Conservation (phyloP, 2,797 vertebrate species). For the Taeniopygia guttata region DNA sequence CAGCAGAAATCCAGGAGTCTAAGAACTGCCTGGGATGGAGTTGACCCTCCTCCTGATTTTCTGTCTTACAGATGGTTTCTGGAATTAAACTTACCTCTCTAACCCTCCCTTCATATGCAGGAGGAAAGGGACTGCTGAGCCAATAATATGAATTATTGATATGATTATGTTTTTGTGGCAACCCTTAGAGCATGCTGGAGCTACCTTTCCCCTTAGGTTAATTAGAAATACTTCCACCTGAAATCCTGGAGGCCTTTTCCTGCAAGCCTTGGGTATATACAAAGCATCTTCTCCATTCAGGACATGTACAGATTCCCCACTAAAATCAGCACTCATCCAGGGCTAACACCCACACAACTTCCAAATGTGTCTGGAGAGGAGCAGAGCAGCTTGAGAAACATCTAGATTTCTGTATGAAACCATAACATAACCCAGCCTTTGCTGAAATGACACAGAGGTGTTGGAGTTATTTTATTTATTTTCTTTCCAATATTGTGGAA, state of each 20-base stretch:
- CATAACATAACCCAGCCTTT: background rate
- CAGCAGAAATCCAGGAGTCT: background rate
- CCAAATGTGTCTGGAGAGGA: background rate
- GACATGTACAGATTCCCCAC: conserved; percentile 38
- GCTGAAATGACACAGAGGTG: background rate
- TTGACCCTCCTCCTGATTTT: background rate
- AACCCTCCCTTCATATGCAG: background rate
- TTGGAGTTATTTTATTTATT: background rate
- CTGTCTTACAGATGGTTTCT: background rate
- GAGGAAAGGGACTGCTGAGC: background rate
- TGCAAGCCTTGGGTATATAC: background rate
- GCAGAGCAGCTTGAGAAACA: background rate
- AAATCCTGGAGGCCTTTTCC: conserved; percentile 32
- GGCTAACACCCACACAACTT: background rate
- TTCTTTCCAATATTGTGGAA: background rate
- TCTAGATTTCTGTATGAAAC: background rate
- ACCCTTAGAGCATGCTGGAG: background rate
- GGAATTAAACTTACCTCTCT: background rate
- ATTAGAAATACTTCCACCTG: conserved; percentile 29
- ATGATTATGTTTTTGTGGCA: background rate
- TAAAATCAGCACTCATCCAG: background rate
- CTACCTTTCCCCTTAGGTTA: conserved; percentile 40
- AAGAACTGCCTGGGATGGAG: background rate
- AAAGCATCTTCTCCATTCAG: conserved; percentile 44
- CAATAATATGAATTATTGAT: background rate